Conservation (phyloP, 1,140 invertebrate species). For the Phortica variegata region DNA sequence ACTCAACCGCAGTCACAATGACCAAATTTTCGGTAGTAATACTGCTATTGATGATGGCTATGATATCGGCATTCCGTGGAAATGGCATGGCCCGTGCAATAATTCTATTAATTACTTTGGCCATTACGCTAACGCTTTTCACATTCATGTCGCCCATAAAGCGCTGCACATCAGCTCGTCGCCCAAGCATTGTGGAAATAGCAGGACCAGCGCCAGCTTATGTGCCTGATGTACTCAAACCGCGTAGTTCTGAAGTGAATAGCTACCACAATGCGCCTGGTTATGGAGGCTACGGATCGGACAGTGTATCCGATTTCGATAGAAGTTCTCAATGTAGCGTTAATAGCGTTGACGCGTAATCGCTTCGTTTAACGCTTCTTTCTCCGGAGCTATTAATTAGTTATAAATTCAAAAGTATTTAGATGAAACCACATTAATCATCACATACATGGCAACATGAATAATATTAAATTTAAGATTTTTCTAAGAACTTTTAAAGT, state of each 20-base stretch:
- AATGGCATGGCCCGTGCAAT: constrained; percentile 62
- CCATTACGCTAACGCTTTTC: constrained; percentile 45
- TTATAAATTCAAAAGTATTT: not conserved
- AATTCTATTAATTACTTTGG: constrained; percentile 61
- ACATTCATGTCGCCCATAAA: constrained; percentile 57
- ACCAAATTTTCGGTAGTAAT: constrained; percentile 65
- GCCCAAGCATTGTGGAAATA: constrained; percentile 51
- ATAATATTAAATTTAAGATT: constrained; percentile 35
- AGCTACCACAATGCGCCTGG: constrained; percentile 16
- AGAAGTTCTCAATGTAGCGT: constrained; percentile 52
- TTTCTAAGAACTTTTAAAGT: constrained; percentile 36
- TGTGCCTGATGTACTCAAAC: constrained; percentile 43
- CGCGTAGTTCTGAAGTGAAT: constrained; percentile 16
- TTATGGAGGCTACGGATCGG: constrained; percentile 42
- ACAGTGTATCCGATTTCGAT: constrained; percentile 47
- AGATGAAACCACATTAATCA: constrained; percentile 5
- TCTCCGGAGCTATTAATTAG: too few species aligned
- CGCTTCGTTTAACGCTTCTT: not conserved
- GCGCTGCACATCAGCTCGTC: constrained; percentile 44
- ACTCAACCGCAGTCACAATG: constrained; percentile 65
- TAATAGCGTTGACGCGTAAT: constrained; percentile 47
- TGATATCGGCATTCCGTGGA: constrained; percentile 63
- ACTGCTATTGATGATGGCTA: constrained; percentile 61
- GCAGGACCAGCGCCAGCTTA: constrained; percentile 47
- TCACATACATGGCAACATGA: too few species aligned